phyloP scores from a whole-genome alignment of 2,113 vertebrate species.

The Kryptolebias marmoratus region DNA sequence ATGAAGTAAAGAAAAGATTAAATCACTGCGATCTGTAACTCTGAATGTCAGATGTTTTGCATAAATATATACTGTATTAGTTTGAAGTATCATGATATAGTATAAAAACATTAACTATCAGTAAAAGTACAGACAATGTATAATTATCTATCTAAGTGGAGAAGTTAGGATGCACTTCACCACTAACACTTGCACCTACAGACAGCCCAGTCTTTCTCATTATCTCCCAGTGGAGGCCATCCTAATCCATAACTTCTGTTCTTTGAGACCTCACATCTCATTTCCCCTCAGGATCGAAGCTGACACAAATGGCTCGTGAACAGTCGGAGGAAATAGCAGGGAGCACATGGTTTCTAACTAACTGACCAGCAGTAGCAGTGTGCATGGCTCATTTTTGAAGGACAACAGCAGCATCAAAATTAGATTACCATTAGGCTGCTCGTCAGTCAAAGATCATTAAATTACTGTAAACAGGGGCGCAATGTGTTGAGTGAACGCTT shows the following conservation, averaged over 20 bases:
- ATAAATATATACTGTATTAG: slow-evolving; percentile 45
- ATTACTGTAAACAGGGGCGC: slow-evolving; percentile 15
- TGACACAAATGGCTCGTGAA: slow-evolving; percentile 59
- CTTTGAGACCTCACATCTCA: slow-evolving; percentile 62
- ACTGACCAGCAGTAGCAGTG: slow-evolving; percentile 12
- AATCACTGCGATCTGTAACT: slow-evolving; percentile 66
- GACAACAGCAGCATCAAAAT: slow-evolving; percentile 14
- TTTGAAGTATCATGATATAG: slow-evolving; percentile 16
- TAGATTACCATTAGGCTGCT: slow-evolving; percentile 24
- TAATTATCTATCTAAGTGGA: not conserved
- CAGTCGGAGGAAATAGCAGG: slow-evolving; percentile 32
- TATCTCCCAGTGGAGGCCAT: slow-evolving; percentile 69
- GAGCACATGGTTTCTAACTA: slow-evolving; percentile 19
- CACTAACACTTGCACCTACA: slow-evolving; percentile 5
- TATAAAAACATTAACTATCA: slow-evolving; percentile 8
- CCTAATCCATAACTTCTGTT: slow-evolving; percentile 65
- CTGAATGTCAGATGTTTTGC: slow-evolving; percentile 39
- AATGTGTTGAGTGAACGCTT: slow-evolving; percentile 10
- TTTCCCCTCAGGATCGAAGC: slow-evolving; percentile 71
- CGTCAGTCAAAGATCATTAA: slow-evolving; percentile 31
- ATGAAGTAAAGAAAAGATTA: slow-evolving; percentile 58
- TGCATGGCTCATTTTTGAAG: slow-evolving; percentile 11
- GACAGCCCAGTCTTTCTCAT: slow-evolving; percentile 50
- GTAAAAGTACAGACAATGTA: slow-evolving; percentile 13
- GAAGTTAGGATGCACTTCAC: slow-evolving; percentile 2